Conservation (phyloP, 2,113 vertebrate species). For the Mus spicilegus region DNA sequence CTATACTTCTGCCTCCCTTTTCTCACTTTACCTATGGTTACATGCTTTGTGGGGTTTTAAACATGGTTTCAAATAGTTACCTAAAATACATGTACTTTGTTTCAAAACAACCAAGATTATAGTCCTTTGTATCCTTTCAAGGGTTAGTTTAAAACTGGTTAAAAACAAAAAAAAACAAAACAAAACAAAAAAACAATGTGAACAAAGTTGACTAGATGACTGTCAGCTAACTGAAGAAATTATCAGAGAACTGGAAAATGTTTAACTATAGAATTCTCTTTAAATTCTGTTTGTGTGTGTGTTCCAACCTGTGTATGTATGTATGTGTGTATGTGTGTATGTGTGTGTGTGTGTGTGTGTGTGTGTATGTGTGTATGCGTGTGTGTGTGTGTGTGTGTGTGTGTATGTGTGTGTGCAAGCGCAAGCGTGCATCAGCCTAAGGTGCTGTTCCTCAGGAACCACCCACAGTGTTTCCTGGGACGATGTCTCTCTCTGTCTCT, state of each 20-base stretch:
- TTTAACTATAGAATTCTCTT: conserved; percentile 32
- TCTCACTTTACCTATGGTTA: not conserved
- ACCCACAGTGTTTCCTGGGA: not conserved
- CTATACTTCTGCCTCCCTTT: not conserved
- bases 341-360: not conserved
- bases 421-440: not conserved
- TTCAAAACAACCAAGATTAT: conserved; percentile 51
- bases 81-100: conserved; percentile 24
- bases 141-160: conserved; percentile 29
- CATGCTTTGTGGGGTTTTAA: conserved; percentile 2
- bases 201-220: not conserved
- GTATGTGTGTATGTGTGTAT: not conserved
- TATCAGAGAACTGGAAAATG: conserved; percentile 16
- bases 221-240: conserved; percentile 35
- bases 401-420: not conserved
- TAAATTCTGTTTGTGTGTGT: not conserved
- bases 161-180: not conserved
- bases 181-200: not conserved
- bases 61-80: conserved; percentile 54
- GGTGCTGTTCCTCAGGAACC: not conserved
- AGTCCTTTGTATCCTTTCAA: not conserved
- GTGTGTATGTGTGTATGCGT: not conserved
- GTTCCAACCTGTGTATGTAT: not conserved
- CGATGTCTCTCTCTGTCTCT: not conserved
- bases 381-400: not conserved